These are phyloP conservation scores for Aphelenchoides avenae DNA, from an alignment of 1,140 invertebrate species.

Conservation along the genomic window DNA sequence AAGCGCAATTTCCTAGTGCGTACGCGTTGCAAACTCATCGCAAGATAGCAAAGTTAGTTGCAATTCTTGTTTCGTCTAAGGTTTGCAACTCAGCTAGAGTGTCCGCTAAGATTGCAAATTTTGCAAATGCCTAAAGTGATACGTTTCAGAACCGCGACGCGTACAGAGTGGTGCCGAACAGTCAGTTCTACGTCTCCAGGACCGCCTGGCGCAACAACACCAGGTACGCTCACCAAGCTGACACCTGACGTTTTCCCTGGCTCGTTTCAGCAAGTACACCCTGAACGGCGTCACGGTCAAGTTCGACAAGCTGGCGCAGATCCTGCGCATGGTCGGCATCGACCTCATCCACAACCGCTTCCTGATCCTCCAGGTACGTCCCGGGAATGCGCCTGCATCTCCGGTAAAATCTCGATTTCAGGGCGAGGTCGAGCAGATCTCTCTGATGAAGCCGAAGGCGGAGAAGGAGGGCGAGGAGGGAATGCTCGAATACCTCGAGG, in stretches of 20 bases:
- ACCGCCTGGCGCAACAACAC: slow-evolving; percentile 82
- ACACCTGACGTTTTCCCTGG: background rate
- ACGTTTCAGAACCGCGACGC: slow-evolving; percentile 64
- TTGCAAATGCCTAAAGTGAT: too few species aligned
- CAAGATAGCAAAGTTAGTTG: too few species aligned
- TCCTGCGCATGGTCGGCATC: slow-evolving; percentile 76
- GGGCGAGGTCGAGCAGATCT: slow-evolving; percentile 98
- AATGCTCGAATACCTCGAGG: slow-evolving; percentile 96
- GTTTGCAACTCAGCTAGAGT: too few species aligned
- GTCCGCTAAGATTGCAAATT: too few species aligned
- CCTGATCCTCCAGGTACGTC: slow-evolving; percentile 83
- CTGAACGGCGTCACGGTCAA: slow-evolving; percentile 31
- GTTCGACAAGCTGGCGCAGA: slow-evolving; percentile 34
- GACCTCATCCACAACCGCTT: slow-evolving; percentile 96
- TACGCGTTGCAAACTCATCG: too few species aligned
- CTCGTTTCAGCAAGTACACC: slow-evolving; percentile 67
- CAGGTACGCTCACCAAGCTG: slow-evolving; percentile 62
- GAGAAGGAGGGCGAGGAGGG: slow-evolving; percentile 69
- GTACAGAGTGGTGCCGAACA: slow-evolving; percentile 73
- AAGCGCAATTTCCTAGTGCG: too few species aligned
- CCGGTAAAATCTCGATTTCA: too few species aligned
- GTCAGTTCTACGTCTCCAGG: slow-evolving; percentile 77
- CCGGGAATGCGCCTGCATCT: slow-evolving; percentile 8
- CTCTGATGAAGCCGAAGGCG: slow-evolving; percentile 95
- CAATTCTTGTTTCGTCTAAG: too few species aligned